phyloP scores from a whole-genome alignment of 2,113 vertebrate species.

The Phoenicopterus ruber region DNA sequence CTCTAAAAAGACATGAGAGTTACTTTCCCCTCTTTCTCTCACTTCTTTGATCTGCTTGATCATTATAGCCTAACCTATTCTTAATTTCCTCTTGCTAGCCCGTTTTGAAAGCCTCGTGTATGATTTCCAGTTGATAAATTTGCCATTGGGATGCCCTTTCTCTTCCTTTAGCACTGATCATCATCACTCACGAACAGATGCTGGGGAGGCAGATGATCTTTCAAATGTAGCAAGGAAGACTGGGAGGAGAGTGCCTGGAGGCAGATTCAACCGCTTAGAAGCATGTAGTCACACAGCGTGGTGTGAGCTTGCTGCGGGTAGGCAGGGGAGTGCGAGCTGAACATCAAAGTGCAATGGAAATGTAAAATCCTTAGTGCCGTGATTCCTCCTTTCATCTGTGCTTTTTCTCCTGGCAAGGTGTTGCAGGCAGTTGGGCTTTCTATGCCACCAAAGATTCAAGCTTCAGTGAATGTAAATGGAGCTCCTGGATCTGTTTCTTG shows the following conservation, averaged over 20 bases:
- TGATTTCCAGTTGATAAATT: slow-evolving; percentile 28
- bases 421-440: slow-evolving; percentile 24
- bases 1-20: not conserved
- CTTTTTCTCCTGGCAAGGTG: slow-evolving; percentile 42
- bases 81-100: not conserved
- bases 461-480: slow-evolving; percentile 2
- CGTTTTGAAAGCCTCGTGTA: not conserved
- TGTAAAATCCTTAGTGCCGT: slow-evolving; percentile 34
- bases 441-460: slow-evolving; percentile 5
- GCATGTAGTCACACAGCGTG: not conserved
- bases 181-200: slow-evolving; percentile 8
- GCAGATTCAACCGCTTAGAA: slow-evolving; percentile 40
- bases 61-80: not conserved
- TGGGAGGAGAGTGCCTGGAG: slow-evolving; percentile 32
- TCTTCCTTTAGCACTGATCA: not conserved
- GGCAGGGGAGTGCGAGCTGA: not conserved
- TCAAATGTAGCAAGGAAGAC: slow-evolving; percentile 4
- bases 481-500: not conserved
- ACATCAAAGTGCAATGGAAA: slow-evolving; percentile 70
- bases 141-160: slow-evolving; percentile 22
- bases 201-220: slow-evolving; percentile 32
- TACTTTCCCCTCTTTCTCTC: not conserved
- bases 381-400: slow-evolving; percentile 60
- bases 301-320: not conserved
- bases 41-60: not conserved